Percentiles rank a stretch among this genome's conserved stretches.
These are phyloP conservation scores for Brachypalpus laphriformis DNA, from an alignment of 2,888 invertebrate species.

Conservation along the genomic window DNA sequence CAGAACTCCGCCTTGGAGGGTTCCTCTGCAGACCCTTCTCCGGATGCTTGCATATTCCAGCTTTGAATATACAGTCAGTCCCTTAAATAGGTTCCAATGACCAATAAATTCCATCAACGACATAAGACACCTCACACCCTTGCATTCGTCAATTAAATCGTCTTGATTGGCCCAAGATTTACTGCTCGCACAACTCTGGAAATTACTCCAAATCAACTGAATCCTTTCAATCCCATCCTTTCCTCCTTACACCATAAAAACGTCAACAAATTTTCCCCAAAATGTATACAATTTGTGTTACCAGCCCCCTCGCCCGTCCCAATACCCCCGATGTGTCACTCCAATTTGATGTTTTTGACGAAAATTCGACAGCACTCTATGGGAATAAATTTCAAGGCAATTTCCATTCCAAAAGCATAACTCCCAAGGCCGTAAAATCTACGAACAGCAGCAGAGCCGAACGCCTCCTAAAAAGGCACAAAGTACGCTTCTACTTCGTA, in stretches of 20 bases:
- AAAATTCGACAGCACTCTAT: constrained; percentile 47
- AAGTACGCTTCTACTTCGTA: too few species aligned
- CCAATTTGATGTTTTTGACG: constrained; percentile 57
- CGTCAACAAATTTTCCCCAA: constrained; percentile 42
- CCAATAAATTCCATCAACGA: background rate
- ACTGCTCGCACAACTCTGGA: background rate
- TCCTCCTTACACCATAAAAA: constrained; percentile 15
- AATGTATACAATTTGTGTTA: constrained; percentile 19
- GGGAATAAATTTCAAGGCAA: constrained; percentile 58
- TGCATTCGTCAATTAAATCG: background rate
- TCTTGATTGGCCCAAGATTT: background rate
- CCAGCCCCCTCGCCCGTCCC: constrained; percentile 1
- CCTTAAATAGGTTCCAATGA: too few species aligned
- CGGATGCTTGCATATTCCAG: too few species aligned
- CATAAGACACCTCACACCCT: background rate
- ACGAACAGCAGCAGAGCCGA: background rate
- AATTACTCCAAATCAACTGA: constrained; percentile 20
- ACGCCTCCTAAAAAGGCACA: background rate
- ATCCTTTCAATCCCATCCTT: background rate
- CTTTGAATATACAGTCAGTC: too few species aligned
- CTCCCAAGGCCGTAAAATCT: constrained; percentile 52
- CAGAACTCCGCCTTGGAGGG: too few species aligned
- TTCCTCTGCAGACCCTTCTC: too few species aligned
- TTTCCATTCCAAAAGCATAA: constrained; percentile 52
- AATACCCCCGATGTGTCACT: constrained; percentile 39